These are phyloP conservation scores for Nebria ingens DNA, from an alignment of 1,140 invertebrate genomes.

Conservation along the genomic window DNA sequence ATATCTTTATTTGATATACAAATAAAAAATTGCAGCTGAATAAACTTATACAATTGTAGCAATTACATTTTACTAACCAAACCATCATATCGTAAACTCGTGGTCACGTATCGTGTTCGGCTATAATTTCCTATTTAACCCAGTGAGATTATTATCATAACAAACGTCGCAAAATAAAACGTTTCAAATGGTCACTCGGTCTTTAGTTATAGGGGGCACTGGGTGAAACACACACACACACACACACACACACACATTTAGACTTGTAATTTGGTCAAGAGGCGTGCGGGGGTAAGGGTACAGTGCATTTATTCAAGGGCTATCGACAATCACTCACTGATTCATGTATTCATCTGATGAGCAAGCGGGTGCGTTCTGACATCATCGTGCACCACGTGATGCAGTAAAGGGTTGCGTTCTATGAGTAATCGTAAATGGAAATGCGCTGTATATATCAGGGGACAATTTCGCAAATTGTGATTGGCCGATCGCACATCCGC, in stretches of 20 bases:
- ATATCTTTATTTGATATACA: too few species aligned
- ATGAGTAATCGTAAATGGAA: conserved; percentile 2
- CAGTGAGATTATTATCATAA: neutral
- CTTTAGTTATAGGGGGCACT: neutral
- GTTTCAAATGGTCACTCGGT: neutral
- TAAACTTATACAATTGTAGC: too few species aligned
- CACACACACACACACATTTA: neutral
- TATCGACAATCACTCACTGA: neutral
- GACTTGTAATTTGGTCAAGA: neutral
- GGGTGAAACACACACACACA: neutral
- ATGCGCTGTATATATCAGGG: neutral
- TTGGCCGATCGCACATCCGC: conserved; percentile 1
- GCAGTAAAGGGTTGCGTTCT: neutral
- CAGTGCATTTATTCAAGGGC: neutral
- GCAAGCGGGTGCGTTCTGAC: neutral
- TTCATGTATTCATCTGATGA: neutral
- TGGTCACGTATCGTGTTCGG: neutral
- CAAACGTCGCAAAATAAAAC: neutral
- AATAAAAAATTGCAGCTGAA: too few species aligned
- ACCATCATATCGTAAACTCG: neutral
- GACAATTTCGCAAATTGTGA: neutral
- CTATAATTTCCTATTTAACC: neutral
- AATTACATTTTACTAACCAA: neutral
- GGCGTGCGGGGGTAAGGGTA: neutral
- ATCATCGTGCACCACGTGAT: neutral